Conservation (phyloP, 2,888 invertebrate genomes). For the Drepanosiphum platanoidis region DNA sequence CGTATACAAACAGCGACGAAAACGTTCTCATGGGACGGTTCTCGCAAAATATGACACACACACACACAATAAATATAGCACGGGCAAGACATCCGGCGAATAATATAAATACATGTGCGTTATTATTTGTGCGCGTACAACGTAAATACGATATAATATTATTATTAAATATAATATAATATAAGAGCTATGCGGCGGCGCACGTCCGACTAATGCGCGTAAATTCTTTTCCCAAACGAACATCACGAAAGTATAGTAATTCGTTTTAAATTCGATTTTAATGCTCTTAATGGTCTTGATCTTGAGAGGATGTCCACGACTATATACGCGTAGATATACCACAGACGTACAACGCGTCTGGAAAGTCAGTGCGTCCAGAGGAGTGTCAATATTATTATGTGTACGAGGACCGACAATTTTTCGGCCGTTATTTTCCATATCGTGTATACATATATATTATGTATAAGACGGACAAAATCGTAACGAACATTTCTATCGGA, state of each 20-base stretch:
- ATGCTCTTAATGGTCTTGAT: background rate
- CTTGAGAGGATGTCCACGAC: background rate
- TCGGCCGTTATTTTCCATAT: conserved; percentile 34
- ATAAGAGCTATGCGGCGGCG: too few relatives aligned
- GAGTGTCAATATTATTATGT: background rate
- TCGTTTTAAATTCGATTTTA: conserved; percentile 60
- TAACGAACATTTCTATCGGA: conserved; percentile 54
- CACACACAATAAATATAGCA: background rate
- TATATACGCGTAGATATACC: background rate
- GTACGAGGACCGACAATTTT: background rate
- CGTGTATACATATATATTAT: background rate
- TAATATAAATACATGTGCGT: background rate
- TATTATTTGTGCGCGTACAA: background rate
- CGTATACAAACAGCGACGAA: background rate
- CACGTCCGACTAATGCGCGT: conserved; percentile 6
- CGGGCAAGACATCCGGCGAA: conserved; percentile 30
- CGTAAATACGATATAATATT: background rate
- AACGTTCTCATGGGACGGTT: conserved; percentile 12
- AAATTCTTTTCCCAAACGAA: conserved; percentile 44
- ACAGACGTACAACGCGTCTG: background rate
- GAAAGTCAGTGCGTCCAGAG: background rate
- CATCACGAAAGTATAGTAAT: conserved; percentile 28
- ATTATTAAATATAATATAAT: too few relatives aligned
- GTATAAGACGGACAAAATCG: conserved; percentile 9
- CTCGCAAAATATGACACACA: background rate